Evolutionary conservation across 53 echinoderm and acorn worm species (phyloP).

Genomic region (Echinarachnius parma): DNA sequence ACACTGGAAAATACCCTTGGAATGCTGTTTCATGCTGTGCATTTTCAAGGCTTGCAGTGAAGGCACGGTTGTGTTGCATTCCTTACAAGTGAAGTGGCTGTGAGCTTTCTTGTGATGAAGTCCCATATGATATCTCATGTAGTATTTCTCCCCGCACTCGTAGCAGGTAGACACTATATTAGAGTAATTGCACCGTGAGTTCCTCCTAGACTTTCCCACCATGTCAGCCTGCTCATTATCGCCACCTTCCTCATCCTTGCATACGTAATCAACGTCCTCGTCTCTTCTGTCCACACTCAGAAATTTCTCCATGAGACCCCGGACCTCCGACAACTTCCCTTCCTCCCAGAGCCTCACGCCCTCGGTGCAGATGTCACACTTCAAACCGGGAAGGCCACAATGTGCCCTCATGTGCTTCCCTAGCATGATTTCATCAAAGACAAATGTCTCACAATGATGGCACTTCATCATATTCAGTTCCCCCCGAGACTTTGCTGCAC

Average conservation of each 20-base stretch:
- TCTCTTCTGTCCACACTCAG: neutral
- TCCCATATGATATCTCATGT: neutral
- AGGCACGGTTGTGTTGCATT: neutral
- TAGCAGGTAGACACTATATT: constrained; percentile 17
- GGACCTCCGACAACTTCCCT: constrained; percentile 1
- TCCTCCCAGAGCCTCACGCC: constrained; percentile 23
- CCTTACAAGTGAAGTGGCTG: constrained; percentile 2
- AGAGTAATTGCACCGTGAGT: neutral
- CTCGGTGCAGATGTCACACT: constrained; percentile 27
- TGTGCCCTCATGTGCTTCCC: constrained; percentile 23
- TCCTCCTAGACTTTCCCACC: neutral
- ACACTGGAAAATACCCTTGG: constrained; percentile 13
- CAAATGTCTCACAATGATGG: constrained; percentile 3
- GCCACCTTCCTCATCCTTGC: neutral
- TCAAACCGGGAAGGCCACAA: constrained; percentile 13
- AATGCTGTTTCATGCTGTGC: constrained; percentile 4
- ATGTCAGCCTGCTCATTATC: no score
- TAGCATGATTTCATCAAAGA: neutral
- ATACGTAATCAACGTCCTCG: constrained; percentile 20
- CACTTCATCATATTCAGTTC: neutral
- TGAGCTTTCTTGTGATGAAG: constrained; percentile 21
- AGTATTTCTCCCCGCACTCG: constrained; percentile 16
- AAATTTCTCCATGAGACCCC: constrained; percentile 1
- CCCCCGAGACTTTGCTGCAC: neutral
- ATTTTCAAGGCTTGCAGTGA: neutral